Conservation (phyloP, 1,140 invertebrate genomes). For the Halictus rubicundus region DNA sequence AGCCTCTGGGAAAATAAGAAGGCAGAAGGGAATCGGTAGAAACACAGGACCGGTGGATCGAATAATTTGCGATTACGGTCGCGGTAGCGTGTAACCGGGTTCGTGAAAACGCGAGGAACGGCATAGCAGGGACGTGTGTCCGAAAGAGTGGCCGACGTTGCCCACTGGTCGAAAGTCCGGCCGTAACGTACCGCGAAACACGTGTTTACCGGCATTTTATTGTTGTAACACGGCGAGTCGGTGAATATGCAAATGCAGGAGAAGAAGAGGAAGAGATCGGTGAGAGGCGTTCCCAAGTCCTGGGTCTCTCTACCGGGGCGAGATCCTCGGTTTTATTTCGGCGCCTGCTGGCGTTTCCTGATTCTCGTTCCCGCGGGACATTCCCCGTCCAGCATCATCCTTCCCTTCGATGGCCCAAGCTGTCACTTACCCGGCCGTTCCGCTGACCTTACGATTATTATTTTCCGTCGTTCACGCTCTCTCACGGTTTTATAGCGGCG, state of each 20-base stretch:
- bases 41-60: slow-evolving; percentile 36
- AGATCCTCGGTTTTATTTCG: slow-evolving; percentile 48
- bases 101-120: slow-evolving; percentile 48
- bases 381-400: neutral
- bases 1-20: neutral
- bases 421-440: neutral
- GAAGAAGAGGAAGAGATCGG: neutral
- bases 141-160: slow-evolving; percentile 44
- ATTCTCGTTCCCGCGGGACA: too few species aligned
- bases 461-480: neutral
- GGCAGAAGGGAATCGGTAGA: neutral
- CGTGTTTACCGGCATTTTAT: slow-evolving; percentile 76
- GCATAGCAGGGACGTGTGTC: too few species aligned
- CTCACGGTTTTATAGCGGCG: neutral
- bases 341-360: neutral
- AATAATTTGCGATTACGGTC: slow-evolving; percentile 67
- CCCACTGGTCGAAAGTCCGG: slow-evolving; percentile 48
- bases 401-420: neutral
- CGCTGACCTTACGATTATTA: slow-evolving; percentile 10
- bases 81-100: slow-evolving; percentile 42
- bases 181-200: slow-evolving; percentile 71
- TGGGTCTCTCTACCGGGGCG: too few species aligned
- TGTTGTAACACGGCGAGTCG: slow-evolving; percentile 69
- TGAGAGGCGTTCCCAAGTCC: too few species aligned
- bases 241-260: slow-evolving; percentile 71